phyloP scores from a whole-genome alignment of 2,797 vertebrate species.

The Mycteria americana region DNA sequence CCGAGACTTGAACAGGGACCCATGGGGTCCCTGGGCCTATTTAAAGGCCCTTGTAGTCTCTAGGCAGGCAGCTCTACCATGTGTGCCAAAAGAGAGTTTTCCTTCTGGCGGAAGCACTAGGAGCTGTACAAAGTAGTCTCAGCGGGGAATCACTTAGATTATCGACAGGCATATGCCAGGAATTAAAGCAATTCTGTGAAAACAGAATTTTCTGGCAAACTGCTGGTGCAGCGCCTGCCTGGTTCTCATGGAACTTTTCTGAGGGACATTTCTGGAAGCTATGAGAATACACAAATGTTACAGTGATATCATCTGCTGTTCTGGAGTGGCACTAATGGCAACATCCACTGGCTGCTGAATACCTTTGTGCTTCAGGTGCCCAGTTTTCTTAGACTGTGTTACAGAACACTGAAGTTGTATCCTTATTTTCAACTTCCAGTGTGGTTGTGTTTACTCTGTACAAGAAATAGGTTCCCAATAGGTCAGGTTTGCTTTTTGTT shows the following conservation, averaged over 20 bases:
- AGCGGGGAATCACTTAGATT: slow-evolving; percentile 35
- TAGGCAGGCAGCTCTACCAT: slow-evolving; percentile 63
- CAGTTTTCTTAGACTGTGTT: background rate
- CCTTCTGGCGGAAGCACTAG: slow-evolving; percentile 40
- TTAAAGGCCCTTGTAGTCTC: slow-evolving; percentile 41
- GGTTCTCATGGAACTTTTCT: background rate
- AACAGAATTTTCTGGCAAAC: background rate
- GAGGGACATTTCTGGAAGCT: background rate
- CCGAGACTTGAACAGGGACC: slow-evolving; percentile 50
- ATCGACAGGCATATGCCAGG: background rate
- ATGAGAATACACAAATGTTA: background rate
- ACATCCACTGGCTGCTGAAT: background rate
- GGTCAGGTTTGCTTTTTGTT: background rate
- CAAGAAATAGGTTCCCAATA: background rate
- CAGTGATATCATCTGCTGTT: background rate
- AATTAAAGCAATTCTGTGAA: slow-evolving; percentile 8
- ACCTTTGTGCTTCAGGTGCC: background rate
- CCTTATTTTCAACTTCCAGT: background rate
- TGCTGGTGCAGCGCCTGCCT: background rate
- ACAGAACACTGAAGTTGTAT: background rate
- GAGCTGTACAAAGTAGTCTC: slow-evolving; percentile 58
- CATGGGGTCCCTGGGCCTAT: background rate
- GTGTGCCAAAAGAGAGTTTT: background rate
- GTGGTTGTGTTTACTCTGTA: background rate
- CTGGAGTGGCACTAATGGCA: background rate